These are phyloP conservation scores for Stratiomys singularior DNA, from an alignment of 2,888 invertebrate genomes.

Conservation along the genomic window DNA sequence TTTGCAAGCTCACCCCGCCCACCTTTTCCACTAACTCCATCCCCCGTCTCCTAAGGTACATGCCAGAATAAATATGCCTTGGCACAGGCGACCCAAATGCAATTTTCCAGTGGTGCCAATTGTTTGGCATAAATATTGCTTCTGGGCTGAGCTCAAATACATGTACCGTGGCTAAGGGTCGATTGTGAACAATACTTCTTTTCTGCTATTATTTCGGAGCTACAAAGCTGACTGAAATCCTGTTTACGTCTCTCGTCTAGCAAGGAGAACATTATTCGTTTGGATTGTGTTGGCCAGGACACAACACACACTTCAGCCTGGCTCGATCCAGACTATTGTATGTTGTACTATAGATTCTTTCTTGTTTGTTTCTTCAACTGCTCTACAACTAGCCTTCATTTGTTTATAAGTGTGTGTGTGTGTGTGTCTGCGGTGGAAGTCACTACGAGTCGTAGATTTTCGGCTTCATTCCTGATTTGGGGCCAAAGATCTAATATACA, in stretches of 20 bases:
- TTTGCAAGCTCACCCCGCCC: neutral
- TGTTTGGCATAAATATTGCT: constrained; percentile 38
- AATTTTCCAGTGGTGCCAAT: constrained; percentile 39
- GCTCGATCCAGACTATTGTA: too few species aligned
- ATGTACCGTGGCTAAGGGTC: constrained; percentile 12
- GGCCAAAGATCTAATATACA: neutral
- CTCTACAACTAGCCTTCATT: neutral
- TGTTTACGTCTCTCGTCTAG: neutral
- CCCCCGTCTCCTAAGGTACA: neutral
- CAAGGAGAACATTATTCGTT: neutral
- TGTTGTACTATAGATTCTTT: too few species aligned
- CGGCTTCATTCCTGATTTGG: constrained; percentile 14
- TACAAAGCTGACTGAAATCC: neutral
- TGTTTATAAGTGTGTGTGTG: neutral
- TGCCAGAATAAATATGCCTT: constrained; percentile 17
- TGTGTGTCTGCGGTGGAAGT: neutral
- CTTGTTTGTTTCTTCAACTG: neutral
- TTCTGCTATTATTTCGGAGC: neutral
- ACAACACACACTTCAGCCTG: neutral
- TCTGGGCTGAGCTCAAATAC: constrained; percentile 25
- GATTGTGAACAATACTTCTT: constrained; percentile 3
- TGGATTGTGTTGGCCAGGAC: neutral
- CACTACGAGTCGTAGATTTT: neutral
- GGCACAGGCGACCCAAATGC: constrained; percentile 35
- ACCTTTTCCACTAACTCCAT: neutral